Base-by-base conservation (phyloP, 2,797 vertebrate genomes). In the Gymnopithys bicolor region DNA sequence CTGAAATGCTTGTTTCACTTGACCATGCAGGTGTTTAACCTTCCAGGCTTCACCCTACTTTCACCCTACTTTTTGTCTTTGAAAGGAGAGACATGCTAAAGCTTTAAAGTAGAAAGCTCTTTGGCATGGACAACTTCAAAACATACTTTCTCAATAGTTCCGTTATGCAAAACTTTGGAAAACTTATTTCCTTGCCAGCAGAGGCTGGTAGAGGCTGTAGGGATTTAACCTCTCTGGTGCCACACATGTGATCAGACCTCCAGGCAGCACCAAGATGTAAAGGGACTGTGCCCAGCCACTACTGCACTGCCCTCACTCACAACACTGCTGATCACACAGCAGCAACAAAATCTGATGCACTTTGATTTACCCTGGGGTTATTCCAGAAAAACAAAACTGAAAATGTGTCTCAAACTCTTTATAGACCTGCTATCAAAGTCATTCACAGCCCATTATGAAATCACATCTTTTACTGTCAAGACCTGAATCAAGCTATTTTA, bases 121-220 rank as follows among this genome's bases (percentile, higher is more conserved):
- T 64, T 86, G 82, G 43, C 74, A 63, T 14, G 32, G 15, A 23
- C 71, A 89, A n/a, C 78, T 87, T 89, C 82, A 63, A 84, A 95
- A 93, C 52, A 51, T 39, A 69, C 21, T 53, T 37, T 27, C 60
- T 55, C 75, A 92, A 85, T 5, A 0, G 51, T 43, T 35, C 69
- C 0, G 0, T 75, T 81, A 75, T 13, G 46, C 71, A 75, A 46
- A 92, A 80, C 87, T 89, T 83, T 9, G 73, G 73, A 87, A 95
- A 93, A 74, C 68, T 78, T 32, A 30, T 48, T 69, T 91, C 62
- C 87, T 45, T 87, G 84, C 90, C 94, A 94, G 82, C 43, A 89
- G 76, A 79, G 77, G 4, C 58, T 79, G 71, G 59, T 53, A 52
- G 48, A 0, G 0, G 60, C 28, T 24, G 23, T n/a, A 64, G 53